phyloP scores from a whole-genome alignment of 1,140 invertebrate species.

The Nilaparvata lugens region DNA sequence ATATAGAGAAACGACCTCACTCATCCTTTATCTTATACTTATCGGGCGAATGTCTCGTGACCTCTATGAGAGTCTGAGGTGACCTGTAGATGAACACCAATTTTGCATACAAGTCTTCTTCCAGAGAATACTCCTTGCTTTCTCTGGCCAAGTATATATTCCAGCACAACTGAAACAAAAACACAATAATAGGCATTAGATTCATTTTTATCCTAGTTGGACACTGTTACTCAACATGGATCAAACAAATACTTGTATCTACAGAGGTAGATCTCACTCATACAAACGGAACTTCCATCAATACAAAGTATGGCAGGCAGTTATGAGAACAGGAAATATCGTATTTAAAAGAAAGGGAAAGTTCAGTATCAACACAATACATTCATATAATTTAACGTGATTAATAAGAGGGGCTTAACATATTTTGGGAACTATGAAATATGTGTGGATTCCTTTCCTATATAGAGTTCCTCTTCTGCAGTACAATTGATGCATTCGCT shows the following conservation, averaged over 20 bases:
- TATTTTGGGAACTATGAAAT: too few relatives aligned
- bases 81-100: conserved; percentile 96
- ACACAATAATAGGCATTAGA: not conserved
- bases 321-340: too few relatives aligned
- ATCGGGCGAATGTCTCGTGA: conserved; percentile 43
- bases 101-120: conserved; percentile 98
- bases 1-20: not conserved
- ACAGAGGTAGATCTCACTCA: too few relatives aligned
- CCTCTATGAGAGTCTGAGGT: conserved; percentile 94
- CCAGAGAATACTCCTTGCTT: conserved; percentile 79
- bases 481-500: too few relatives aligned
- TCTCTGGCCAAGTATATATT: conserved; percentile 96
- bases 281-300: too few relatives aligned
- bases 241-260: not conserved
- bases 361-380: too few relatives aligned
- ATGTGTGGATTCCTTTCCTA: too few relatives aligned
- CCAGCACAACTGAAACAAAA: conserved; percentile 57
- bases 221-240: not conserved
- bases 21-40: not conserved
- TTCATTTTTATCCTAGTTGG: not conserved
- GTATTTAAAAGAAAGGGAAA: too few relatives aligned
- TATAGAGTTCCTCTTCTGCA: too few relatives aligned
- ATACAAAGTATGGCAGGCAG: too few relatives aligned
- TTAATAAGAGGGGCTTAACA: too few relatives aligned
- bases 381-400: too few relatives aligned